These are phyloP conservation scores for Ceuthmochares aereus DNA, from an alignment of 2,113 vertebrate genomes.

Conservation along the genomic window DNA sequence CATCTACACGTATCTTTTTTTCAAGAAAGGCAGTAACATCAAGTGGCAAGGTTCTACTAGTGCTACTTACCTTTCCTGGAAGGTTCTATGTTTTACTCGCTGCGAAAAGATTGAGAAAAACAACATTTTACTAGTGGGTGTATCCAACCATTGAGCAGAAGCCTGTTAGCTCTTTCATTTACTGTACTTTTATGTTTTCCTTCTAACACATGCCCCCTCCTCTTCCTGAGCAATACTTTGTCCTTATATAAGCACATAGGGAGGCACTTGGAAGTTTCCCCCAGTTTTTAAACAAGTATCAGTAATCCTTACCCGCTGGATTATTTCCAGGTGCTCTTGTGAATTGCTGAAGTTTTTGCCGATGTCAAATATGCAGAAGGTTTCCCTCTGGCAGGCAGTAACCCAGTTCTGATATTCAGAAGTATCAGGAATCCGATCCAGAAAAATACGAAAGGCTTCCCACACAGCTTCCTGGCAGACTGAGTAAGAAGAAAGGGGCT, in stretches of 20 bases:
- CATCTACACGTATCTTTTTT: background rate
- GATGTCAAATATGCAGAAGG: constrained; percentile 89
- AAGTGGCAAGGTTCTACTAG: constrained; percentile 27
- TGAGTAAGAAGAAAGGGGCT: constrained; percentile 58
- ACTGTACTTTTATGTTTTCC: background rate
- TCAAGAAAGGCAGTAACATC: background rate
- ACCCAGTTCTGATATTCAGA: constrained; percentile 91
- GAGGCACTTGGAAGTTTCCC: background rate
- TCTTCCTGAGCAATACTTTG: background rate
- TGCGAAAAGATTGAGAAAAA: constrained; percentile 73
- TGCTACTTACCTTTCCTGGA: constrained; percentile 79
- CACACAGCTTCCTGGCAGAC: constrained; percentile 97
- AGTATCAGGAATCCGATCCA: constrained; percentile 89
- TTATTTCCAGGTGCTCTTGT: constrained; percentile 85
- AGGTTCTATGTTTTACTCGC: constrained; percentile 79
- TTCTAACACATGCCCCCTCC: constrained; percentile 2
- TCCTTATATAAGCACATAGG: background rate
- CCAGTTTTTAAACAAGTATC: background rate
- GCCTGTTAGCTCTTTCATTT: background rate
- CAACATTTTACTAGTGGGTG: constrained; percentile 68
- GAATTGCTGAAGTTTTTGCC: constrained; percentile 90
- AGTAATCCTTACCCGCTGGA: constrained; percentile 79
- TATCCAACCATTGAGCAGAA: constrained; percentile 21
- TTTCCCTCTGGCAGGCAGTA: constrained; percentile 85
- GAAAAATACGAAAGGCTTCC: constrained; percentile 94